Conservation (phyloP, 2,113 vertebrate species). For the Alligator sinensis region DNA sequence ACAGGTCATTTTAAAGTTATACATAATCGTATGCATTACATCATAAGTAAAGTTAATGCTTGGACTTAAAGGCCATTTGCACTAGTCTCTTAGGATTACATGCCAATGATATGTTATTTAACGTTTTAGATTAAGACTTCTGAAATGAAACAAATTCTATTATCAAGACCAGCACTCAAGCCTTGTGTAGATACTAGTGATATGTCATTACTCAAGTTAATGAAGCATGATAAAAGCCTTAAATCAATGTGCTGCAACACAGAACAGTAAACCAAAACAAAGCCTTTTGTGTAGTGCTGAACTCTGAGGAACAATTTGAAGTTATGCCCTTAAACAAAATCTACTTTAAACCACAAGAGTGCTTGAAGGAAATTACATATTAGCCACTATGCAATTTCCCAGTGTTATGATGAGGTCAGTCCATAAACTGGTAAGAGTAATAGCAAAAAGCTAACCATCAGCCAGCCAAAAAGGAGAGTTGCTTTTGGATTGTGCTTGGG, state of each 20-base stretch:
- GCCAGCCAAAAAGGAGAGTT: background rate
- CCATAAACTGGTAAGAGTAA: background rate
- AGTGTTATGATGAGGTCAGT: background rate
- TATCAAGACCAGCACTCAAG: background rate
- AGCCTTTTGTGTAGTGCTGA: background rate
- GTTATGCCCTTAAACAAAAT: background rate
- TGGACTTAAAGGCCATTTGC: background rate
- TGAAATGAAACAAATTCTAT: background rate
- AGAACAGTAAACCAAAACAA: background rate
- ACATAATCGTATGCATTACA: background rate
- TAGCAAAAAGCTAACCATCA: background rate
- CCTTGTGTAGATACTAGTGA: background rate
- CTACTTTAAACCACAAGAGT: background rate
- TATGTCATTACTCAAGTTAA: background rate
- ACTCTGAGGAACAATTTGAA: background rate
- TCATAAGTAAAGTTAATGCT: background rate
- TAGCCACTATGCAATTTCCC: background rate
- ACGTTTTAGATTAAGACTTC: background rate
- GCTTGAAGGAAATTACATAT: constrained; percentile 4
- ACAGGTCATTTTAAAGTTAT: background rate
- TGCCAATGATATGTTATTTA: background rate
- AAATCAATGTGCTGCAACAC: background rate
- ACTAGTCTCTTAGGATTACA: background rate
- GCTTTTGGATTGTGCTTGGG: background rate
- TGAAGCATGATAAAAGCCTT: background rate